Conservation (phyloP, 2,888 invertebrate species). For the Ichneumon xanthorius region DNA sequence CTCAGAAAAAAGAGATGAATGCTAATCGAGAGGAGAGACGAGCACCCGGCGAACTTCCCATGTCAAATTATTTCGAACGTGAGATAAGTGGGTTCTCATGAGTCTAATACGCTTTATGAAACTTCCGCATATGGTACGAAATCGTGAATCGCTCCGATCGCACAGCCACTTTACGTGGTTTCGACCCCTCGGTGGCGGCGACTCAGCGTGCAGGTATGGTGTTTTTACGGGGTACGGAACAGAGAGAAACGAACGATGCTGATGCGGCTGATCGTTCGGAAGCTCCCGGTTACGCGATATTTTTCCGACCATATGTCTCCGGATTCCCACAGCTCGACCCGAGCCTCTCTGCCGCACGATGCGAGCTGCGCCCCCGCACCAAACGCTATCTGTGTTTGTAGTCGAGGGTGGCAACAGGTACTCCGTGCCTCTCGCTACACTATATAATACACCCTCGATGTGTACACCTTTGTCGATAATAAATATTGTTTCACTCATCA, state of each 20-base stretch:
- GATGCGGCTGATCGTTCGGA: constrained; percentile 66
- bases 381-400: constrained; percentile 64
- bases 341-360: constrained; percentile 30
- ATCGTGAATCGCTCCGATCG: constrained; percentile 62
- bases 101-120: constrained; percentile 59
- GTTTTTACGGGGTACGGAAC: constrained; percentile 28
- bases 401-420: constrained; percentile 75
- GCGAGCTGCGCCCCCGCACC: constrained; percentile 18
- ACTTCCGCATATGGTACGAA: constrained; percentile 67
- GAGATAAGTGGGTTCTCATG: constrained; percentile 79
- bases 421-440: constrained; percentile 60
- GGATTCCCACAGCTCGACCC: constrained; percentile 76
- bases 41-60: constrained; percentile 77
- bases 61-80: constrained; percentile 79
- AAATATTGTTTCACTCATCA: constrained; percentile 49
- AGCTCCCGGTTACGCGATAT: constrained; percentile 73
- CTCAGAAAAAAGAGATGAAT: constrained; percentile 35
- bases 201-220: constrained; percentile 54
- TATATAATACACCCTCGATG: constrained; percentile 61
- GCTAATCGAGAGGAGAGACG: constrained; percentile 49
- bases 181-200: constrained; percentile 55
- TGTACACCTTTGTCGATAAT: constrained; percentile 34
- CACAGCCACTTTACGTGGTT: constrained; percentile 49
- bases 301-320: constrained; percentile 78
- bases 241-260: constrained; percentile 45